Percentiles rank a stretch among this genome's conserved stretches.
Evolutionary conservation across 2,888 invertebrate species (phyloP).

Genomic region (Lasioglossum morio): DNA sequence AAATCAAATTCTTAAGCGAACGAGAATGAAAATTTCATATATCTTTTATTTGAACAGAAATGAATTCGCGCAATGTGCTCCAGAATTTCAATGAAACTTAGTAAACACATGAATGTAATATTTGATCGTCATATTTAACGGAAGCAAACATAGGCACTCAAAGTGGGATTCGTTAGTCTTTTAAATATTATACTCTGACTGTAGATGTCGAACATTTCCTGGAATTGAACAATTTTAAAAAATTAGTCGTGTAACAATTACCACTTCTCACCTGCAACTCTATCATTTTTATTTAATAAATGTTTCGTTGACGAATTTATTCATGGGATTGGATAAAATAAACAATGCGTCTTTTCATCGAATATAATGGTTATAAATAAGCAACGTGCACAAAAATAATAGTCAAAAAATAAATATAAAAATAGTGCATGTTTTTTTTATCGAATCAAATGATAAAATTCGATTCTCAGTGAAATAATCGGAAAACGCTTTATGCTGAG

Average conservation of each 20-base stretch:
- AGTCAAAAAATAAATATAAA: neutral
- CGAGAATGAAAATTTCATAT: neutral
- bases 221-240: neutral
- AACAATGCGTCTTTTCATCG: neutral
- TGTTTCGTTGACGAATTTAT: neutral
- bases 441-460: neutral
- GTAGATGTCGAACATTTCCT: neutral
- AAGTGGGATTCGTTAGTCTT: neutral
- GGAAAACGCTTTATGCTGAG: neutral
- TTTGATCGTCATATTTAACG: neutral
- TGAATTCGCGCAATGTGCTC: neutral
- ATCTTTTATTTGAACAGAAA: neutral
- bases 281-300: neutral
- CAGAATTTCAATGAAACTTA: neutral
- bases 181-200: neutral
- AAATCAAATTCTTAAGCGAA: too few species aligned
- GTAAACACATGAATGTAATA: neutral
- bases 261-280: neutral
- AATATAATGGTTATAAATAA: neutral
- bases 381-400: neutral
- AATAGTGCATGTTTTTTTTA: neutral
- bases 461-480: neutral
- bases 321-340: neutral
- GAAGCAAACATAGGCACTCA: neutral
- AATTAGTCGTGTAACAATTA: neutral